These are phyloP conservation scores for Xiphias gladius DNA, from an alignment of 2,113 vertebrate genomes.

Conservation along the genomic window DNA sequence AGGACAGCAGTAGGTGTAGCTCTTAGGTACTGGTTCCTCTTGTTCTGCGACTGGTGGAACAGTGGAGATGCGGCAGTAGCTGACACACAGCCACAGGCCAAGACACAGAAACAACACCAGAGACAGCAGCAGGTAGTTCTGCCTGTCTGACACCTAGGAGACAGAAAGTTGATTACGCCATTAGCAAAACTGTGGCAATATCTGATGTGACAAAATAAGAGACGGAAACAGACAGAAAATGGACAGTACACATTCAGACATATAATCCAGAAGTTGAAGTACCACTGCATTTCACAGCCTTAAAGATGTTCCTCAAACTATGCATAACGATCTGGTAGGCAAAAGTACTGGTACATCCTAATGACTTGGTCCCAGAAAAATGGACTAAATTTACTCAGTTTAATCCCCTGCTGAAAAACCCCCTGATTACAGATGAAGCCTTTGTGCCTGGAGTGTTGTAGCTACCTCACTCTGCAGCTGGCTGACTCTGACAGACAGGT, in stretches of 20 bases:
- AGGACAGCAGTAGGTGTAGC: constrained; percentile 90
- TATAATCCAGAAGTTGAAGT: not conserved
- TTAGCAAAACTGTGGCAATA: not conserved
- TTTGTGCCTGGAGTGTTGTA: not conserved
- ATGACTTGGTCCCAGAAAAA: constrained; percentile 13
- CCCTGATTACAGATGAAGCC: constrained; percentile 25
- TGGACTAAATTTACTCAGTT: constrained; percentile 15
- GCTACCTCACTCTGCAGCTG: constrained; percentile 92
- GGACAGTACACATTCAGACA: not conserved
- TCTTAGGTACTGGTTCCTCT: constrained; percentile 85
- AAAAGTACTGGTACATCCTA: not conserved
- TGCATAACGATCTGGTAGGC: not conserved
- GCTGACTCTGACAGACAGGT: constrained; percentile 89
- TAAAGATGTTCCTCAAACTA: not conserved
- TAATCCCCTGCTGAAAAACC: not conserved
- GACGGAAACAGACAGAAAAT: not conserved
- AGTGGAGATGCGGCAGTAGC: constrained; percentile 82
- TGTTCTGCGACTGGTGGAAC: constrained; percentile 80
- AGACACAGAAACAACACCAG: constrained; percentile 89
- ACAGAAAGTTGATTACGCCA: not conserved
- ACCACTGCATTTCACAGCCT: not conserved
- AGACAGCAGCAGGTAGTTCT: constrained; percentile 91
- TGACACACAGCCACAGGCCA: constrained; percentile 88
- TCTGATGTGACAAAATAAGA: not conserved
- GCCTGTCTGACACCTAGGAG: constrained; percentile 89